Base-by-base conservation (phyloP, 92 coral and sea anemone genomes). In the Micromussa lordhowensis region DNA sequence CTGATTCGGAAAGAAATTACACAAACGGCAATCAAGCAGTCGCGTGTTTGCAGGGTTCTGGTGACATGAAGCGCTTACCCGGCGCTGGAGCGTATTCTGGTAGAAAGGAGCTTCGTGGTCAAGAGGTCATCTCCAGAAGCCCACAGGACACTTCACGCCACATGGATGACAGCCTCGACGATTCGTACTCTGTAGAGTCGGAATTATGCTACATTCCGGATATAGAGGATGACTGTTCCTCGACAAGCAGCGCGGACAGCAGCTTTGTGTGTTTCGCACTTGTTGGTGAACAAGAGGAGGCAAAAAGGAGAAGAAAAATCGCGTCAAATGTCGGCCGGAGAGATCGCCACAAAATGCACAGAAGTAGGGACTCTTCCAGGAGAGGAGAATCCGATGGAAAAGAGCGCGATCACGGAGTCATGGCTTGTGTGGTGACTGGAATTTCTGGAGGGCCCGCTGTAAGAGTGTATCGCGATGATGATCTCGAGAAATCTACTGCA, bases 221-320 rank as follows among this genome's bases (percentile, higher is more conserved):
- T 73, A n/a, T 75, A 19, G 81, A 84, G 55, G 88, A 84, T 84
- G 88, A 80, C 38, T 84, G 75, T 75, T 84, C 88, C 8, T 84
- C 88, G 3, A 84, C 88, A 74, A 84, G 88, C 54, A 84, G 88
- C 57, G 88, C 88, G 36, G 88, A 84, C 31, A 84, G 88, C 72
- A 84, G 72, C 24, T 77, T 86, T 66, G 77, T 86, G 68, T 78
- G 83, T 44, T 86, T 86, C 54, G 89, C 89, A 13, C 83, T 86
- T 63, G 82, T 77, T 44, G 83, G 83, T 21, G 48, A 86, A n/a
- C 82, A 78, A 3, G 83, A 53, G 31, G 68, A 44, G 24, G 6
- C 75, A 34, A 74, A 73, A 84, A 57, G 12, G 80, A 84, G 57
- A 26, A 59, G 81, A 75, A 74, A 84, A 34, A 24, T 55, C 34